Percentiles rank a stretch among this genome's conserved stretches.
Evolutionary conservation across 2,113 vertebrate species (phyloP).

Genomic region (Chionis minor): DNA sequence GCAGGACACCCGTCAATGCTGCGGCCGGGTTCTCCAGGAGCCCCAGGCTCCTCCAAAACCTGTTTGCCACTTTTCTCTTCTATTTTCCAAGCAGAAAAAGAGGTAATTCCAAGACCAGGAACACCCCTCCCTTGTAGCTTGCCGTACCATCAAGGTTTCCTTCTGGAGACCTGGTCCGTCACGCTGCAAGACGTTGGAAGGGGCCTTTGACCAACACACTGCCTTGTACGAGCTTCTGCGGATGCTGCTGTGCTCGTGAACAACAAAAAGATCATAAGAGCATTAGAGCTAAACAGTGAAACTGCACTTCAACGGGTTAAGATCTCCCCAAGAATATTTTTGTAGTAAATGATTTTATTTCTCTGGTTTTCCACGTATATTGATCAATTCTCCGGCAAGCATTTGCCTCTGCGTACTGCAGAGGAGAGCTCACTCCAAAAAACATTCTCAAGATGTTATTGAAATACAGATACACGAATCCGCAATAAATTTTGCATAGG

Average conservation of each 20-base stretch:
- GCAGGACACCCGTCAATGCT: rapidly evolving
- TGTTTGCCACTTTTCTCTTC: not conserved
- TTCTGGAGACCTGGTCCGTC: not conserved
- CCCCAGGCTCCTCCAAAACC: not conserved
- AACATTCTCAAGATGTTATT: not conserved
- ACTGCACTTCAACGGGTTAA: not conserved
- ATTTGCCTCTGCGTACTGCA: not conserved
- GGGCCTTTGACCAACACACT: not conserved
- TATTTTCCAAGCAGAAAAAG: not conserved
- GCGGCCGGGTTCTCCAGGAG: not conserved
- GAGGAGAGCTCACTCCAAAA: not conserved
- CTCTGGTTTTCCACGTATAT: not conserved
- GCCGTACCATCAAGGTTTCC: not conserved
- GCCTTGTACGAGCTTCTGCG: not conserved
- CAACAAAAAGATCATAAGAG: not conserved
- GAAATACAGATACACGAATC: not conserved
- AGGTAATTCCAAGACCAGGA: not conserved
- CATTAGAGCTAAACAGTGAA: not conserved
- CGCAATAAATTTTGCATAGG: slow-evolving; percentile 8
- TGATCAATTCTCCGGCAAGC: not conserved
- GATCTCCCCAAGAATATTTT: not conserved
- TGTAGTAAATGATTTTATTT: not conserved
- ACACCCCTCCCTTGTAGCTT: not conserved
- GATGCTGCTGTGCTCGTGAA: not conserved
- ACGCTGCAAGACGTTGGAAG: not conserved